Base-by-base conservation (phyloP, 2,113 vertebrate genomes). In the Varanus salvator region DNA sequence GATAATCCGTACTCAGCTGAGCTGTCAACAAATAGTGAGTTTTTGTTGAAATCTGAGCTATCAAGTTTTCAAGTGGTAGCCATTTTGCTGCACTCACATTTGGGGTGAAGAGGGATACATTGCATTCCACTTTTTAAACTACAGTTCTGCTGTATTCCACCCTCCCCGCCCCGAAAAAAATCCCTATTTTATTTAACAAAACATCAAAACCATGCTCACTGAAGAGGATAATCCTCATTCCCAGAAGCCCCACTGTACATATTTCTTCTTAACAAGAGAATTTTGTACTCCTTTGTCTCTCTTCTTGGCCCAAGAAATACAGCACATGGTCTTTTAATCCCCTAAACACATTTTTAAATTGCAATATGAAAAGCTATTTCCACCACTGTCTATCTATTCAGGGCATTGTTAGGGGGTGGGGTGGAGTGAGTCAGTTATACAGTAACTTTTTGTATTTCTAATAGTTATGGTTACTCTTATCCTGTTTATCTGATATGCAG, bases 331-430 rank as follows among this genome's bases (percentile, higher is more conserved):
- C 86, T 82, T 94, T 92, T 12, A 34, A 19, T 14, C 90, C 8
- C 82, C 66, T 80, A 48, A 68, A 72, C 76, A 64, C 88, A 86
- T 25, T 91, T 93, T 91, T 74, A 71, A 60, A 75, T 93, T 88
- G 75, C 9, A 44, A 83, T 76, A 31, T 71, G 86, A n/a, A 25
- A 91, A 89, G 19, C 84, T 27, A 89, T 84, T 81, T 89, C 52
- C 48, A 8, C 80, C 54, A 87, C 48, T 11, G 52, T 3, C 8
- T 84, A 27, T 66, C 84, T 91, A 83, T 86, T 87, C 50, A 64
- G 60, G 91, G 19, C 15, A 76, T 83, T 84, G 21, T 31, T 68
- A 60, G 9, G 57, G 25, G 7, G 23, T 90, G 1, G 84, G 8
- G 27, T 54, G 4, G 54, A 12, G 54, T 54, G 84, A 50, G 3